phyloP scores from a whole-genome alignment of 2,113 vertebrate genomes.

The Meriones unguiculatus region DNA sequence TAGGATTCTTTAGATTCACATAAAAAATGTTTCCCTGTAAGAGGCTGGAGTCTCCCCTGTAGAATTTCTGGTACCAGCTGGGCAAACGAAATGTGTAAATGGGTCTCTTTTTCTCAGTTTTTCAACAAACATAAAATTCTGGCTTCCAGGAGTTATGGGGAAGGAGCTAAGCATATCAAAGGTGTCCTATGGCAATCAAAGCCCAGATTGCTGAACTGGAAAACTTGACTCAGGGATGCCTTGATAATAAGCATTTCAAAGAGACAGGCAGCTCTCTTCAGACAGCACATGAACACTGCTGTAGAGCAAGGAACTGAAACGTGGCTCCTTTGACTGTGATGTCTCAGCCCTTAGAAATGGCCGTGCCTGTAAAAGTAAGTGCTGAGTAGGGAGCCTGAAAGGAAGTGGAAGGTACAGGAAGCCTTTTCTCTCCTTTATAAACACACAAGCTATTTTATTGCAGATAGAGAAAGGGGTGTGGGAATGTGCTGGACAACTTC shows the following conservation, averaged over 20 bases:
- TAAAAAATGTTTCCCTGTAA: not conserved
- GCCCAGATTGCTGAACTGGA: not conserved
- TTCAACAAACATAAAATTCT: not conserved
- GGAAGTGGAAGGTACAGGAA: slow-evolving; percentile 23
- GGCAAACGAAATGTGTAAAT: not conserved
- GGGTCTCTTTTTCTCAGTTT: not conserved
- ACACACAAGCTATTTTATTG: slow-evolving; percentile 51
- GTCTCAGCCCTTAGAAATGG: slow-evolving; percentile 18
- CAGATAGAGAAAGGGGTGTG: slow-evolving; percentile 54
- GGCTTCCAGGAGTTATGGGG: not conserved
- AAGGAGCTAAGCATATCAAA: slow-evolving; percentile 51
- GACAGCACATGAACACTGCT: slow-evolving; percentile 30
- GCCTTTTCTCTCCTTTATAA: slow-evolving; percentile 13
- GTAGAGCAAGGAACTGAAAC: not conserved
- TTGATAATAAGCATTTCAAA: slow-evolving; percentile 66
- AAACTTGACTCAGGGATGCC: slow-evolving; percentile 23
- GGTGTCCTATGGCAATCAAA: slow-evolving; percentile 58
- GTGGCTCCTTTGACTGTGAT: not conserved
- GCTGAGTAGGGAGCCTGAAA: slow-evolving; percentile 26
- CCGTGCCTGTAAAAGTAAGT: slow-evolving; percentile 35
- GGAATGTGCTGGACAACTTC: slow-evolving; percentile 6
- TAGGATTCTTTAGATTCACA: not conserved
- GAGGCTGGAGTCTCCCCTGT: not conserved
- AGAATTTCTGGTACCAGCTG: slow-evolving; percentile 21
- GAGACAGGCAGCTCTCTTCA: slow-evolving; percentile 45